Percentiles rank a stretch among this genome's conserved stretches.
phyloP scores from a whole-genome alignment of 2,113 vertebrate genomes.

The Pangasianodon gigas region DNA sequence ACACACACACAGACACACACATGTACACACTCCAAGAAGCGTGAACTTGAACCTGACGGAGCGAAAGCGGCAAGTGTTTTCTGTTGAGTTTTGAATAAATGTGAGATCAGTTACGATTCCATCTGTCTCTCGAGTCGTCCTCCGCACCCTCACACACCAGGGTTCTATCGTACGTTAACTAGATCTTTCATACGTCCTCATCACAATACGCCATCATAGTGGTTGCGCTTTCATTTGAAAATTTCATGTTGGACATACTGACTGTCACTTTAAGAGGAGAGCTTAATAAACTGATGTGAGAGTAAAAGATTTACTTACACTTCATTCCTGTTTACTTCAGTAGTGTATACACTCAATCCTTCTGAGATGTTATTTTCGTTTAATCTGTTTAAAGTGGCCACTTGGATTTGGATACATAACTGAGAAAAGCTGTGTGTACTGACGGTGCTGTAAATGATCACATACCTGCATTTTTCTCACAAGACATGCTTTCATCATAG shows the following conservation, averaged over 20 bases:
- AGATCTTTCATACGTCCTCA: neutral
- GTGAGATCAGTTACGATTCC: too few relatives aligned
- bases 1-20: too few relatives aligned
- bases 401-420: neutral
- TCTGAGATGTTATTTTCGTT: neutral
- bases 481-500: neutral
- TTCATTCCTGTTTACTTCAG: neutral
- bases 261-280: neutral
- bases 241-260: neutral
- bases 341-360: neutral
- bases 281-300: neutral
- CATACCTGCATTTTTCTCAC: neutral
- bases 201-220: neutral
- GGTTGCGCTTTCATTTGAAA: neutral
- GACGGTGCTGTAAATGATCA: neutral
- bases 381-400: neutral
- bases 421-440: neutral
- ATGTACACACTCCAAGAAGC: too few relatives aligned
- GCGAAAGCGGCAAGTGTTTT: too few relatives aligned
- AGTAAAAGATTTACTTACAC: neutral
- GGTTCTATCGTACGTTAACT: neutral
- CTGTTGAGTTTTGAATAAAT: too few relatives aligned
- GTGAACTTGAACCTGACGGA: too few relatives aligned
- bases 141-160: too few relatives aligned
- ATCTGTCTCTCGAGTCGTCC: too few relatives aligned